Evolutionary conservation across 1,140 invertebrate species (phyloP), one percentile per base, ranked within the genome.

Genomic region (Pseudomyrmex sp.): DNA sequence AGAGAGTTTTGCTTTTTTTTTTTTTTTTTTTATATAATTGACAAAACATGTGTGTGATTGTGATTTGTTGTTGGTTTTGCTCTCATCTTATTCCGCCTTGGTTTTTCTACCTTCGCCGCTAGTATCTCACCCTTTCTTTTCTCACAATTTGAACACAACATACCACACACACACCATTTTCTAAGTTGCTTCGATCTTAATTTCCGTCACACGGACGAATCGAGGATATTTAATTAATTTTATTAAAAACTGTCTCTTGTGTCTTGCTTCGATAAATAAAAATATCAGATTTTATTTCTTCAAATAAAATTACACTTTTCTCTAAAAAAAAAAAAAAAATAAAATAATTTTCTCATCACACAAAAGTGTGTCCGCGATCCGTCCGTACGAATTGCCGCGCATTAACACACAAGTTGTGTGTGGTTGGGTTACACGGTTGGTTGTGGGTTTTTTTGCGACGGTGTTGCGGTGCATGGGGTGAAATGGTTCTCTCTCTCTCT

Each of bases 391-490:
- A 65, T 54, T 72, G 35, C 72, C 58, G 75, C 80, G 62, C 84
- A 91, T 73, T 87, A 90, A 91, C 83, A 91, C 77, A 62, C 77
- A 62, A 79, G 61, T 76, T 83, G 18, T 18, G 18, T 18, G 84
- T 23, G 84, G 63, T 88, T 88, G 88, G 87, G 80, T 88, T 35
- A 5, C 77, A 85, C 63, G 84, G 61, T 52, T 52, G 35, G 35
- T 88, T 90, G 61, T 77, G 83, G 88, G 23, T 1, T 26, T 26
- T 89, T 86, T 87, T 70, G 88, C 76, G 50, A 74, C 75, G 70
- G 59, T 90, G 79, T 85, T 66, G 82, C 70, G 89, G 73, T 89
- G 88, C 88, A 89, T 90, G 88, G 88, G 88, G 86, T 88, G 86
- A 88, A 83, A 83, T 85, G 76, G 66, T 35, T 35, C 35, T 35